Conservation (phyloP, 2,797 vertebrate genomes). For the Sebastes kiyomatsui region DNA sequence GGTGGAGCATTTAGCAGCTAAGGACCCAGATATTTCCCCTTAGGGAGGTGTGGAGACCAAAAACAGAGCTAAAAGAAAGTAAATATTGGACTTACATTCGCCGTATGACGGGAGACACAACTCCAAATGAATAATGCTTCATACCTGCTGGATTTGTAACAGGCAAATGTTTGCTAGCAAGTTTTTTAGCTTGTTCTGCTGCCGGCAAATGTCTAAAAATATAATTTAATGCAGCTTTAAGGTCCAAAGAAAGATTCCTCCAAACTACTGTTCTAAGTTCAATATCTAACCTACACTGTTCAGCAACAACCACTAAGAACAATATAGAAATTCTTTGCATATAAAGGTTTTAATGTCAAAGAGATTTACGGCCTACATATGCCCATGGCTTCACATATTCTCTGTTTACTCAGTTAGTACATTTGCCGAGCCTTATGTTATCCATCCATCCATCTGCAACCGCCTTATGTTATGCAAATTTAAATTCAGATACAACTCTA, state of each 20-base stretch:
- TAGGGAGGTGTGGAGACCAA: neutral
- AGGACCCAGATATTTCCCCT: no score
- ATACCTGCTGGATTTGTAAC: neutral
- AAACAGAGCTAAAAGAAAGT: neutral
- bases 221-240: neutral
- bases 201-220: neutral
- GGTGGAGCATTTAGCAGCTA: no score
- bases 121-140: neutral
- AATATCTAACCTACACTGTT: neutral
- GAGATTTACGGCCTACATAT: neutral
- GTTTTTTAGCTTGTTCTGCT: neutral
- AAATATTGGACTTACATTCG: neutral
- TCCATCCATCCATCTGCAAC: no score
- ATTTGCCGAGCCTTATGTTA: neutral
- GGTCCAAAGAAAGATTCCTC: neutral
- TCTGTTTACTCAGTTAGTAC: neutral
- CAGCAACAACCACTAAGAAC: neutral
- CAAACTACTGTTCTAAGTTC: neutral
- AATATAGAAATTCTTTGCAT: neutral
- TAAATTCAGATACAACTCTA: neutral
- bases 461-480: neutral
- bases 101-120: neutral
- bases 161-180: neutral
- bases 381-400: neutral
- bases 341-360: neutral